Conservation (phyloP, 2,888 invertebrate species). For the Lycocerus yunnanus region DNA sequence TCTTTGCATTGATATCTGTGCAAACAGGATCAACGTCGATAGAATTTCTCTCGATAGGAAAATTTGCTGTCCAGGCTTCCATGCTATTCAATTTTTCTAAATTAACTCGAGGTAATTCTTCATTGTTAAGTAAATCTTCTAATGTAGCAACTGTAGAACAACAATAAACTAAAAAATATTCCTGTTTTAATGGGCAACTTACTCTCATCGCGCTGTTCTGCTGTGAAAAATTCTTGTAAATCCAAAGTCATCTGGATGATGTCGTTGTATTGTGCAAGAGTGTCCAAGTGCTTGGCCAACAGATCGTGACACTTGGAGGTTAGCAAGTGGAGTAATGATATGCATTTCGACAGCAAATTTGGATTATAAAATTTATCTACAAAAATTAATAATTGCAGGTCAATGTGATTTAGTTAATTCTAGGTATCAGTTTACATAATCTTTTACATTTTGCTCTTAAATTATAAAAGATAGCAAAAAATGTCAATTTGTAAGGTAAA, state of each 20-base stretch:
- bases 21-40: neutral
- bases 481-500: too few relatives aligned
- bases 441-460: too few relatives aligned
- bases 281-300: constrained; percentile 42
- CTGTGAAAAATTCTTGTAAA: neutral
- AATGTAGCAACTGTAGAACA: neutral
- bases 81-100: neutral
- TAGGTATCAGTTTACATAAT: too few relatives aligned
- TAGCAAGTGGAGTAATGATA: constrained; percentile 34
- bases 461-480: too few relatives aligned
- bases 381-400: neutral
- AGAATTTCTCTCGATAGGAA: neutral
- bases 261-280: constrained; percentile 43
- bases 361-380: neutral
- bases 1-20: neutral
- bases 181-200: neutral
- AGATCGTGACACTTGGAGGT: constrained; percentile 42
- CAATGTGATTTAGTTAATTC: too few relatives aligned
- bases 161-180: neutral
- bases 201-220: neutral
- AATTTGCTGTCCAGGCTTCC: neutral
- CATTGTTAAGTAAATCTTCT: neutral
- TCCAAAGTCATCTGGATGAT: constrained; percentile 33
- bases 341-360: constrained; percentile 20
- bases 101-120: neutral